Percentiles rank a stretch among this genome's conserved stretches.
phyloP scores from a whole-genome alignment of 2,113 vertebrate species.

The Dunckerocampus dactyliophorus region DNA sequence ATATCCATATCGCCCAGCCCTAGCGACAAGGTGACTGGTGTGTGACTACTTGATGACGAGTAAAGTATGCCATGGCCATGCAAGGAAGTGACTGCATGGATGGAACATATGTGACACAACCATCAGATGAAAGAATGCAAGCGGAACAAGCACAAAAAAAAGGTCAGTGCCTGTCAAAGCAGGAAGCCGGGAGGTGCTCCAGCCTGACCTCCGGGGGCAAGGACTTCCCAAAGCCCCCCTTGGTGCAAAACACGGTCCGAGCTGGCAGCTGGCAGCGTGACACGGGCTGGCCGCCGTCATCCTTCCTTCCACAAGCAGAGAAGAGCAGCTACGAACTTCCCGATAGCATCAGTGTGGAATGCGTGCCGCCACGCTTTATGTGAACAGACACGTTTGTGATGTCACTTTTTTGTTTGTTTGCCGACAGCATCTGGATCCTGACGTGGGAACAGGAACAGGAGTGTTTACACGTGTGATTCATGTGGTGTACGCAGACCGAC shows the following conservation, averaged over 20 bases:
- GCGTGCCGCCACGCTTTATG: slow-evolving; percentile 47
- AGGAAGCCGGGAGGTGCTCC: slow-evolving; percentile 74
- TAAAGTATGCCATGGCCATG: too few species aligned
- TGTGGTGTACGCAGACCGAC: background rate
- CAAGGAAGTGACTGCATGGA: background rate
- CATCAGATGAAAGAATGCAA: slow-evolving; percentile 17
- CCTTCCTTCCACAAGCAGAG: slow-evolving; percentile 17
- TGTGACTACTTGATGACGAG: too few species aligned
- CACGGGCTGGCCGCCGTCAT: slow-evolving; percentile 23
- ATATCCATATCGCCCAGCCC: too few species aligned
- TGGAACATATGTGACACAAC: slow-evolving; percentile 12
- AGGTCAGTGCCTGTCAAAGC: slow-evolving; percentile 74
- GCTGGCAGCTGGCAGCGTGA: slow-evolving; percentile 56
- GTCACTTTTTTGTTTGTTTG: slow-evolving; percentile 35
- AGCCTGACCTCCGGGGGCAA: slow-evolving; percentile 69
- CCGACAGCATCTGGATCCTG: slow-evolving; percentile 27
- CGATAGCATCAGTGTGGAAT: slow-evolving; percentile 74
- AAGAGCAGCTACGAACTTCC: slow-evolving; percentile 40
- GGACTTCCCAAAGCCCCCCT: slow-evolving; percentile 71
- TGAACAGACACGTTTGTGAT: slow-evolving; percentile 68
- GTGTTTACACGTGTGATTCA: slow-evolving; percentile 40
- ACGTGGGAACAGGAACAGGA: slow-evolving; percentile 24
- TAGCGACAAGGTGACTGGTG: too few species aligned
- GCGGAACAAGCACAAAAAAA: slow-evolving; percentile 62
- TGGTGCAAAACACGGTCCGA: slow-evolving; percentile 67